Base-by-base conservation (phyloP, 2,113 vertebrate species). In the Forbesichthys papilliferus region DNA sequence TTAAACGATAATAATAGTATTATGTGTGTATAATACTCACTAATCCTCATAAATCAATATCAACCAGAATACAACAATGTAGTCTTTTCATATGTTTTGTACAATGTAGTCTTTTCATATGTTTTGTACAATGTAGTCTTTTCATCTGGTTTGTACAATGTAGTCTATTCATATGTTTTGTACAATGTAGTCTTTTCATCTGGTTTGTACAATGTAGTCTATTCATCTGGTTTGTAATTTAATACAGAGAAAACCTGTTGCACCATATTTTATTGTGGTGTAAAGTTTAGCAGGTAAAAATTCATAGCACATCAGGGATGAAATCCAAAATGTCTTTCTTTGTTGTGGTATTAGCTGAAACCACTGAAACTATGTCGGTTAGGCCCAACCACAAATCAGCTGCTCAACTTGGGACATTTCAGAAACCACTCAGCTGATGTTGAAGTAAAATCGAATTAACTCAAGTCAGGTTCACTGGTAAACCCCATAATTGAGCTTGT, bases 321-420 rank as follows among this genome's bases (percentile, higher is more conserved):
- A 33, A 54, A 63, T 62, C 57, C 54, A 27, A 0, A 12, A 9
- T 0, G 57, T 52, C 12, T 48, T 0, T 61, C 47, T 71, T 63
- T 81, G 63, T 81, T 82, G 87, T 81, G 82, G 80, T 68, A 89
- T 80, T 87, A 89, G 64, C 33, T 83, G 62, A 64, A 91, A 81
- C 83, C 85, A 87, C 84, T 56, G 86, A 89, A 88, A 90, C 83
- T 79, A 67, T 48, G 66, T 64, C 81, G 81, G 81, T 61, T 27
- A 42, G 3, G 52, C 13, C 42, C 9, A 75, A 47, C 71, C 61
- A 66, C 87, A 9, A 53, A 9, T 10, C 13, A 66, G 66, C 36
- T 42, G 36, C 36, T 42, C 7, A 42, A 42, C 36, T 42, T 42
- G 36, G 36, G 36, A 42, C 36, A 42, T 42, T 42, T 42, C 27